Evolutionary conservation across 2,797 vertebrate species (phyloP).

Genomic region (Schizopygopsis malacanthus): DNA sequence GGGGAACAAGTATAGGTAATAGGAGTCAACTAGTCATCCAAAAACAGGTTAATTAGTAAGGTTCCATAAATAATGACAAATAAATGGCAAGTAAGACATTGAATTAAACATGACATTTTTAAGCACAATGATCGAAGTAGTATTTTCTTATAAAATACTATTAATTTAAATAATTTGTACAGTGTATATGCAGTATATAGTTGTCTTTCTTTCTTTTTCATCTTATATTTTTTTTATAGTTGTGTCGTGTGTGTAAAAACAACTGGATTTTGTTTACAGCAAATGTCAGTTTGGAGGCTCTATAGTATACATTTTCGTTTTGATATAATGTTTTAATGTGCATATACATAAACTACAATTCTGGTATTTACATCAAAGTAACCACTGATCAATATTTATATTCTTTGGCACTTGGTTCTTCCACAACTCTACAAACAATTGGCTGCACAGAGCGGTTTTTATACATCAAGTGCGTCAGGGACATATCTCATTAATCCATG

Average conservation of each 20-base stretch:
- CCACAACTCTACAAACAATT: not conserved
- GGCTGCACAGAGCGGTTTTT: slow-evolving; percentile 3
- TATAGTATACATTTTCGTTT: not conserved
- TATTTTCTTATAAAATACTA: too few species aligned
- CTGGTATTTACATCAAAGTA: not conserved
- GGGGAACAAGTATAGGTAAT: not conserved
- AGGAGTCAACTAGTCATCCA: not conserved
- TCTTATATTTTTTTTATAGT: not conserved
- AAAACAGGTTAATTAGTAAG: not conserved
- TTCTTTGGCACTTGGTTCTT: slow-evolving; percentile 16
- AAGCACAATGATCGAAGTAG: too few species aligned
- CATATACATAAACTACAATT: not conserved
- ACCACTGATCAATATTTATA: not conserved
- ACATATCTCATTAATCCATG: slow-evolving; percentile 69
- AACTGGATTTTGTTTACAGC: not conserved
- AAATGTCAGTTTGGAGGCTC: not conserved
- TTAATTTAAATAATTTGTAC: too few species aligned
- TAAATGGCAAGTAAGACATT: too few species aligned
- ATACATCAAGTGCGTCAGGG: slow-evolving; percentile 58
- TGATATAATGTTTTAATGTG: not conserved
- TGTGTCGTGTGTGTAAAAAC: not conserved
- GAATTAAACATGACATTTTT: too few species aligned
- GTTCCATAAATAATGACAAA: too few species aligned
- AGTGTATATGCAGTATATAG: too few species aligned
- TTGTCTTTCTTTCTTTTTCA: not conserved